Evolutionary conservation across 2,797 vertebrate species (phyloP), one percentile per base, ranked within the genome.

Genomic region (Anolis apletophallus): DNA sequence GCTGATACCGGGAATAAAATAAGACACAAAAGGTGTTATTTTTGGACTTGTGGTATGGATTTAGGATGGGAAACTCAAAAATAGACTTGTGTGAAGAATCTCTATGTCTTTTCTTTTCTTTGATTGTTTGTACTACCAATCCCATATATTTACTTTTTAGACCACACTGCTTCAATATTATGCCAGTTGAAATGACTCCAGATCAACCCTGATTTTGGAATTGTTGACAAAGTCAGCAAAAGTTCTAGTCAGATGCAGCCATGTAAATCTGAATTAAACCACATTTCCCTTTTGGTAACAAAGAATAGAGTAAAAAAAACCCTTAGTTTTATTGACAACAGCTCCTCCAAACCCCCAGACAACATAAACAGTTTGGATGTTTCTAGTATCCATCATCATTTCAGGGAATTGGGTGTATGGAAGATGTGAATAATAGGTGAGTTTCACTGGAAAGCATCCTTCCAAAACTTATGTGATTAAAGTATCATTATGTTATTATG

Each of bases 11-110:
- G 0, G 4, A n/a, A 5, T 0, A 26, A 91, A 83, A 50, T 82
- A 83, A 89, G 81, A 13, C 36, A 17, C 83, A 19, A 36, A 19
- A 59, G 34, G 32, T 52, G 17, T 81, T 89, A 83, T 86, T 86
- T 83, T 34, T n/a, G 84, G 61, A 40, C 9, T 36, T 89, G 50
- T 2, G 55, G 2, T 16, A 1, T 14, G 12, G 46, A 21, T 0
- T 59, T 68, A 72, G 84, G 55, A 69, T 69, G 82, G 50, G 57
- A 75, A 76, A 64, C 46, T 50, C 79, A 76, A 17, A 72, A 90
- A 40, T 21, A 72, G 74, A 74, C 10, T 10, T 79, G 40, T 73
- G 40, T 52, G 14, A 19, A 7, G 76, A 84, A 86, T 7, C n/a
- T 81, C 87, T 90, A 78, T 1, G 34, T 36, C 17, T 59, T 71